A percentile compares a stretch with the other conserved stretches of the same genome.
These are phyloP conservation scores for Amaurobius ferox DNA, from an alignment of 2,888 invertebrate genomes.

Conservation along the genomic window DNA sequence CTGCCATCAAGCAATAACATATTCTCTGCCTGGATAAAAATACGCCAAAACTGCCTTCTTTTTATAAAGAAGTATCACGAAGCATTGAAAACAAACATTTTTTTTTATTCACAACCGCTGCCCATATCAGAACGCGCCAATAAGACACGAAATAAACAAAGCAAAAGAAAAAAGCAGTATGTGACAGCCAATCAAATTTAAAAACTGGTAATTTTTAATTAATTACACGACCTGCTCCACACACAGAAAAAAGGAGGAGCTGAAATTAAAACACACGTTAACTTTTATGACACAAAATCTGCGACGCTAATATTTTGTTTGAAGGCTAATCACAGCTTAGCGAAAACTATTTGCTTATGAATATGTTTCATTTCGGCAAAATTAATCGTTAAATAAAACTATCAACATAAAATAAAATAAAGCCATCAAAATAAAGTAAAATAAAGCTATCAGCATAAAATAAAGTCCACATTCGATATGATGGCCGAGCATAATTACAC, in stretches of 20 bases:
- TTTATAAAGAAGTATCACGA: too few species aligned
- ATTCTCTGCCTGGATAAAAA: too few species aligned
- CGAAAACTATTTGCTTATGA: neutral
- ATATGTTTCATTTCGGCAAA: neutral
- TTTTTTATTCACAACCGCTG: too few species aligned
- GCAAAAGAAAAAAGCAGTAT: too few species aligned
- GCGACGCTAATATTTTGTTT: neutral
- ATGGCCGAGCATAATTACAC: neutral
- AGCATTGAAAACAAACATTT: too few species aligned
- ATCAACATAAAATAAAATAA: too few species aligned
- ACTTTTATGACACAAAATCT: constrained; percentile 1
- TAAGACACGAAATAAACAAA: too few species aligned
- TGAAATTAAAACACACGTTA: neutral
- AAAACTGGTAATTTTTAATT: neutral
- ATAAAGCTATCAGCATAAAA: neutral
- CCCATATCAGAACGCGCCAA: too few species aligned
- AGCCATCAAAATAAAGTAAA: too few species aligned
- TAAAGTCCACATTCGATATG: neutral
- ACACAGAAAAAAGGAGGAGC: neutral
- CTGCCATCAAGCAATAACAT: too few species aligned
- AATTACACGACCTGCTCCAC: neutral
- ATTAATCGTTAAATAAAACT: neutral
- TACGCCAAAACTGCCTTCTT: too few species aligned
- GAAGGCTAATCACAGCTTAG: neutral
- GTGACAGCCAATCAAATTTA: too few species aligned